Base-by-base conservation (phyloP, 2,797 vertebrate genomes). In the Denticeps clupeoides region DNA sequence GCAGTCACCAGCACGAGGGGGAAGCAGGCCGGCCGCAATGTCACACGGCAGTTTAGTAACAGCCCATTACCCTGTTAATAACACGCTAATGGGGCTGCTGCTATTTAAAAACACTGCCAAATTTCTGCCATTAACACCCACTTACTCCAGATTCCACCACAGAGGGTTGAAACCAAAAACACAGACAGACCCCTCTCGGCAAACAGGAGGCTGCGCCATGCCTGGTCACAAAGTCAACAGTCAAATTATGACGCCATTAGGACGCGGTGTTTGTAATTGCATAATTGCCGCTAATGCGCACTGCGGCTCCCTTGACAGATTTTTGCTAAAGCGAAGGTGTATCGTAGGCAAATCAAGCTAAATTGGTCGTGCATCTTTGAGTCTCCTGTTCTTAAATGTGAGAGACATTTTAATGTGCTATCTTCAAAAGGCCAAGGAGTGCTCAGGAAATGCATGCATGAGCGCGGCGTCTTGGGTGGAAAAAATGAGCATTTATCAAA, bases 61-160 rank as follows among this genome's bases (percentile, higher is more conserved):
- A 75, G 80, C 73, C 76, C 82, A 86, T 88, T 86, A 85, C 69
- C 77, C 81, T 67, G 77, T 77, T 85, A 85, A 88, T 89, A 83
- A 82, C 46, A 65, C 65, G 56, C 71, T 80, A 82, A 86, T 80
- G 82, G 74, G 15, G 73, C 71, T 73, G 70, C 75, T 75, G 82
- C 83, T 83, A 82, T 84, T 86, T 82, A 75, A 79, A 83, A 83
- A 68, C 71, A 72, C 71, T 49, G 67, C 69, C 73, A 60, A 77
- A 77, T 80, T 82, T 69, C 69, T 72, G 74, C 70, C 80, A 83
- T 84, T 85, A 82, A 62, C 35, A 82, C 70, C 71, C 65, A 69
- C 78, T 83, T 82, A 73, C 65, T 33, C 7, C 15, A 35, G 42
- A 48, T 12, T 27, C 38, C 19, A 29, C 46, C 31, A 52, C 29